Evolutionary conservation across 2,888 invertebrate genomes (phyloP).

Genomic region (Lithophane socia): DNA sequence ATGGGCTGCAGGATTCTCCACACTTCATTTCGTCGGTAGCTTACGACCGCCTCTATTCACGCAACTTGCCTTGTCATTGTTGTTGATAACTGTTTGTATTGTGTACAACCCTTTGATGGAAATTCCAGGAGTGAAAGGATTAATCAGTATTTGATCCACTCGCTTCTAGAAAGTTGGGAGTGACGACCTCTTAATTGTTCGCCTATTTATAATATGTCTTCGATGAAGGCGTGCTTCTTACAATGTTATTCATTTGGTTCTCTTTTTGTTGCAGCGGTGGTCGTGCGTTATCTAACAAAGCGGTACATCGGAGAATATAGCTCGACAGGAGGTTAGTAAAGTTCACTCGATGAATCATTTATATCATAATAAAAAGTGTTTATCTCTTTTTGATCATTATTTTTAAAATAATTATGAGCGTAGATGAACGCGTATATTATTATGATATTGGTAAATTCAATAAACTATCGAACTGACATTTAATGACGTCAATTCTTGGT

Average conservation of each 20-base stretch:
- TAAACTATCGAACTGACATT: constrained; percentile 49
- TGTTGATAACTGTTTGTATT: constrained; percentile 87
- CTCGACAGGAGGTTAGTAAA: constrained; percentile 93
- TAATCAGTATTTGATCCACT: constrained; percentile 80
- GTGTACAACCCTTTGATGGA: constrained; percentile 77
- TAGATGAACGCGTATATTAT: constrained; percentile 2
- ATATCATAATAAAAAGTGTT: constrained; percentile 48
- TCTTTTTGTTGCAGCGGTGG: constrained; percentile 93
- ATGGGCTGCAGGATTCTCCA: constrained; percentile 84
- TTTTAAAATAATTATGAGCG: constrained; percentile 43
- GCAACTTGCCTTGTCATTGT: constrained; percentile 84
- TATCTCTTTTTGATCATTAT: constrained; percentile 25
- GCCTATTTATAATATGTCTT: constrained; percentile 71
- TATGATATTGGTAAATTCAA: constrained; percentile 40
- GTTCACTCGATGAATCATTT: constrained; percentile 58
- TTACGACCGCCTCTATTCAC: constrained; percentile 75
- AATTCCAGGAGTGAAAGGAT: constrained; percentile 87
- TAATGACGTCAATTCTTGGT: constrained; percentile 58
- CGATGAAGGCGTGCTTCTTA: constrained; percentile 65
- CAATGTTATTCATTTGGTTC: constrained; percentile 67
- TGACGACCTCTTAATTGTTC: constrained; percentile 82
- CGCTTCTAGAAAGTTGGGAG: constrained; percentile 85
- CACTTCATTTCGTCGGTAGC: constrained; percentile 86
- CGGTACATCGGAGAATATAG: constrained; percentile 95
- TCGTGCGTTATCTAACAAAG: constrained; percentile 94